Evolutionary conservation across 2,888 invertebrate genomes (phyloP).

Genomic region (Lissonota sp.): DNA sequence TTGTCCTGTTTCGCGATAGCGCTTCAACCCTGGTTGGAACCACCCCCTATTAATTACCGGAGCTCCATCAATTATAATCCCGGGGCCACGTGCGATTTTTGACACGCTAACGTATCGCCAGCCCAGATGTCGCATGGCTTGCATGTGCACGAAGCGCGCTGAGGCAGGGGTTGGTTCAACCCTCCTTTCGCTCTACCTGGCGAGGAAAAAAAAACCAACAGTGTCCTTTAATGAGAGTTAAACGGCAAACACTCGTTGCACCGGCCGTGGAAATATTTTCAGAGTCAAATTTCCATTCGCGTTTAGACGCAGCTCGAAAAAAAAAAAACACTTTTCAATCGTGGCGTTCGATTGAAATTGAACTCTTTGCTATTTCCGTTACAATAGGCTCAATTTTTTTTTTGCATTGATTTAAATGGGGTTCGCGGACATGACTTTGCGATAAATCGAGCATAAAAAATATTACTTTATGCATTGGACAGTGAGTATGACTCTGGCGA

Average conservation of each 20-base stretch:
- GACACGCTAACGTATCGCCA: slow-evolving; percentile 82
- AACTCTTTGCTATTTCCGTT: no score
- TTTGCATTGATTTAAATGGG: no score
- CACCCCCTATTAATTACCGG: slow-evolving; percentile 81
- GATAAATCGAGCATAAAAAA: no score
- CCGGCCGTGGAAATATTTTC: no score
- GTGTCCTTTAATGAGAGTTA: slow-evolving; percentile 9
- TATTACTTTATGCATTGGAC: not conserved
- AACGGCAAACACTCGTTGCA: not conserved
- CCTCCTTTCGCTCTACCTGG: not conserved
- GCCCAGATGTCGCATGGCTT: slow-evolving; percentile 80
- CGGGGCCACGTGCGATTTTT: slow-evolving; percentile 77
- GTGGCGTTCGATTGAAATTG: no score
- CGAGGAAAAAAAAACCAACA: not conserved
- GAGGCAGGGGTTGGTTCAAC: not conserved
- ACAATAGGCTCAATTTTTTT: no score
- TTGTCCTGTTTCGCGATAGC: slow-evolving; percentile 49
- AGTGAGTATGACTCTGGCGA: not conserved
- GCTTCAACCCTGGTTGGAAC: slow-evolving; percentile 50
- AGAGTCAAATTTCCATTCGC: no score
- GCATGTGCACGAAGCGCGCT: slow-evolving; percentile 5
- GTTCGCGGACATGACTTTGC: no score
- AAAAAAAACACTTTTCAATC: no score
- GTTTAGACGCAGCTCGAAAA: no score
- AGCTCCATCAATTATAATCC: slow-evolving; percentile 81